Base-by-base conservation (phyloP, 53 echinoderm and acorn worm genomes). In the Luidia sarsii region DNA sequence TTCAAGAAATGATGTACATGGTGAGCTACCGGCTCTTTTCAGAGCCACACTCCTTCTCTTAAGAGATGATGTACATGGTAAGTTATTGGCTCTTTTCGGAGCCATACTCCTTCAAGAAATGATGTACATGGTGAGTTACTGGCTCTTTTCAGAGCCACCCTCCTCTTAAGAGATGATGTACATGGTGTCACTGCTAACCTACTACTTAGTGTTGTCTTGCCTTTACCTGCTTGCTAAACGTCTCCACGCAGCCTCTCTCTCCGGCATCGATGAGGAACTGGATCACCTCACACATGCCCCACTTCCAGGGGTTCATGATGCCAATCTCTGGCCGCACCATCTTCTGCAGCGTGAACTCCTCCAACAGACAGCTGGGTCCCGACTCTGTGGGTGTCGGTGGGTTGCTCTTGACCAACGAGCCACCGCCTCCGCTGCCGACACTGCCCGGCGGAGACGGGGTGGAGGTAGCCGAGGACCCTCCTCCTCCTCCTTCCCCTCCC, bases 241-340 rank as follows among this genome's bases (percentile, higher is more conserved):
- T 91, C 25, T 96, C 97, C n/a, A 89, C 90, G 75, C 92, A 96
- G 10, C 81, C 88, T 50, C 90, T 93, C 81, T 92, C 92, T 9
- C 92, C 97, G 16, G 92, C 82, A 79, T 96, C 97, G 25, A 80
- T 71, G 3, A 96, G 81, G 83, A 96, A 96, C 75, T 93, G 97
- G 27, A 96, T 82, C 37, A 96, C 97, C 36, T 93, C 93, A 32
- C 86, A 54, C 15, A 96, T 82, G 29, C 89, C 80, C 97, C 97
- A 96, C 21, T 77, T 67, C 91, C 92, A 93, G 5, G 97, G 97
- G 37, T 93, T 95, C 57, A 75, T 63, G 19, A 77, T 86, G 68
- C 80, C 77, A 56, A 86, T 77, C 39, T 72, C 72, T 37, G 72
- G 72, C 39, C 72, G 53, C 37, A 72, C 72, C 56, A 72, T 72